phyloP scores from a whole-genome alignment of 2,888 invertebrate genomes.

The Nezara viridula region DNA sequence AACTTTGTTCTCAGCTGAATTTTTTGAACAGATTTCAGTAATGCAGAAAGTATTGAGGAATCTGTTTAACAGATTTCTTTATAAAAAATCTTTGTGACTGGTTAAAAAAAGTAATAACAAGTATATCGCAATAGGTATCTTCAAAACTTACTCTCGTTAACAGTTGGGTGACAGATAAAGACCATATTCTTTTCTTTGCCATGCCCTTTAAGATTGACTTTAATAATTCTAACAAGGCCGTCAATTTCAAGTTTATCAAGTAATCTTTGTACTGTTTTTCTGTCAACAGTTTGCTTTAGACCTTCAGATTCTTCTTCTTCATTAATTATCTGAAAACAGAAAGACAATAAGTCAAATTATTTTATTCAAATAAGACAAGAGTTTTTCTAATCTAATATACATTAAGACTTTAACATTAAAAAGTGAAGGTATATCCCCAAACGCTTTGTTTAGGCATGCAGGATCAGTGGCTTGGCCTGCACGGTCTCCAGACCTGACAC shows the following conservation, averaged over 20 bases:
- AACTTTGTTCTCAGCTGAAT: too few relatives aligned
- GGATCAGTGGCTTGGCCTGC: too few relatives aligned
- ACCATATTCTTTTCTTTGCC: slow-evolving; percentile 70
- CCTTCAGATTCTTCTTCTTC: slow-evolving; percentile 74
- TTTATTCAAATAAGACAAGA: neutral
- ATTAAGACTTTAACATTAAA: too few relatives aligned
- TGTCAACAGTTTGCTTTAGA: slow-evolving; percentile 74
- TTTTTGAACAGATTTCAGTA: too few relatives aligned
- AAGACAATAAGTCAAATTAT: neutral
- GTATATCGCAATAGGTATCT: slow-evolving; percentile 64
- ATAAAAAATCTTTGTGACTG: too few relatives aligned
- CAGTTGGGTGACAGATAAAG: slow-evolving; percentile 73
- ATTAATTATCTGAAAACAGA: slow-evolving; percentile 70
- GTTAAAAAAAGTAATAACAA: too few relatives aligned
- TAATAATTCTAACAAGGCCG: slow-evolving; percentile 73
- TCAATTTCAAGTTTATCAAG: slow-evolving; percentile 74
- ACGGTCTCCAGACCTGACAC: too few relatives aligned
- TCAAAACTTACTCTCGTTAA: slow-evolving; percentile 67
- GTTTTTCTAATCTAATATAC: neutral
- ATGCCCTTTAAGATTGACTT: slow-evolving; percentile 70
- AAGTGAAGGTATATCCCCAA: too few relatives aligned
- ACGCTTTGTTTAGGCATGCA: too few relatives aligned
- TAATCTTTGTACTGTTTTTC: slow-evolving; percentile 76
- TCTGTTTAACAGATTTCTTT: too few relatives aligned
- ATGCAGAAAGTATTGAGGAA: too few relatives aligned